Evolutionary conservation across 2,888 invertebrate species (phyloP), one percentile per base, ranked within the genome.

Genomic region (Ophion costatus): DNA sequence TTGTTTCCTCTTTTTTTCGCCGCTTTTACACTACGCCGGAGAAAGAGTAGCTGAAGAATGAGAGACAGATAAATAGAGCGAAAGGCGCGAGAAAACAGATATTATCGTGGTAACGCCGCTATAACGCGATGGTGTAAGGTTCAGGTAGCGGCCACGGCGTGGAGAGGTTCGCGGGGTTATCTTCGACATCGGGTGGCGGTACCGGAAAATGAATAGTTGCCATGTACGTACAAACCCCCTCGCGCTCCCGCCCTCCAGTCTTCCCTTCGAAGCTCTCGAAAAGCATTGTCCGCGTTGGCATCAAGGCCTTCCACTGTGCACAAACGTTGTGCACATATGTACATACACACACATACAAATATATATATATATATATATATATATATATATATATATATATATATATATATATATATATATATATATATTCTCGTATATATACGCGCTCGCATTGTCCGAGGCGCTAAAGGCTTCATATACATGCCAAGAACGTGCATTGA

Each of bases 381-480:
- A 29, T 66, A 71, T 56, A 84, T 29, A 45, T 45, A n/a, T 14
- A 20, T 61, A 10, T 33, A n/a, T 63, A n/a, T 64, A 11, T 51
- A 51, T 10, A 6, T 51, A 63, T 14, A 20, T 61, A 10, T 33
- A n/a, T 63, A n/a, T 64, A 11, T 51, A 51, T 10, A 6, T 51
- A 51, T 45, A 70, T 61, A 59, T 24, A 42, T 56, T 20, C 70
- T 10, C 57, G 42, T 66, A 71, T 56, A 84, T 29, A 45, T 45
- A n/a, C 24, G 56, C 69, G 82, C 84, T 84, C 84, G 89, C 91
- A 91, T 92, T 92, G 91, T 91, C 89, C 90, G 85, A 91, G 91
- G 92, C 90, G 92, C 88, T 90, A 91, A 92, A 92, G 91, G 90
- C 91, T 90, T 91, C 90, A 91, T 91, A 91, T 90, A 90, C 88